Conservation (phyloP, 2,797 vertebrate species). For the Malacoraja senta region DNA sequence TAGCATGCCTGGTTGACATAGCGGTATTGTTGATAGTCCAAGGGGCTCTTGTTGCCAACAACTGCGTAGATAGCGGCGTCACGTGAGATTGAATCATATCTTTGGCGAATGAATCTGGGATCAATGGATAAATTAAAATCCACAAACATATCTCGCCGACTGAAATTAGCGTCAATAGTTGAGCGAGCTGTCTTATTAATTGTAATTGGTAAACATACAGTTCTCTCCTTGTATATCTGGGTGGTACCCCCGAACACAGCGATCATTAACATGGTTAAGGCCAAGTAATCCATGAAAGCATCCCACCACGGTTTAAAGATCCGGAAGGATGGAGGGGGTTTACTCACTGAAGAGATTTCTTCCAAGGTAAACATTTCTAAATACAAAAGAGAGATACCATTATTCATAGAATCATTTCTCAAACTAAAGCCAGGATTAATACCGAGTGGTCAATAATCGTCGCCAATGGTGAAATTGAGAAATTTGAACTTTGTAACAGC, state of each 20-base stretch:
- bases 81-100: constrained; percentile 42
- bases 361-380: constrained; percentile 22
- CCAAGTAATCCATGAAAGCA: constrained; percentile 95
- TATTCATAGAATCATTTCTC: neutral
- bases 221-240: constrained; percentile 98
- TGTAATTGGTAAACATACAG: constrained; percentile 93
- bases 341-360: neutral
- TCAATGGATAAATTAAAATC: no score
- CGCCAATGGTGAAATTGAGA: neutral
- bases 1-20: constrained; percentile 94
- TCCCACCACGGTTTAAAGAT: constrained; percentile 99
- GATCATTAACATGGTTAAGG: constrained; percentile 95
- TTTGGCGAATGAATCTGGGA: neutral
- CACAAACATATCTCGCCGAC: constrained; percentile 41
- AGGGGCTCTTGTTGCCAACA: constrained; percentile 70
- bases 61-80: constrained; percentile 57
- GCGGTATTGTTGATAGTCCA: constrained; percentile 96
- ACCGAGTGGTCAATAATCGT: no score
- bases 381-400: neutral
- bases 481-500: neutral
- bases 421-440: no score
- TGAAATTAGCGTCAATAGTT: neutral
- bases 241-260: constrained; percentile 89
- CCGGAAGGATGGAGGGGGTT: constrained; percentile 83
- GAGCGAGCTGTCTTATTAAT: constrained; percentile 58